phyloP scores from a whole-genome alignment of 2,888 invertebrate genomes.

The Aelia acuminata region DNA sequence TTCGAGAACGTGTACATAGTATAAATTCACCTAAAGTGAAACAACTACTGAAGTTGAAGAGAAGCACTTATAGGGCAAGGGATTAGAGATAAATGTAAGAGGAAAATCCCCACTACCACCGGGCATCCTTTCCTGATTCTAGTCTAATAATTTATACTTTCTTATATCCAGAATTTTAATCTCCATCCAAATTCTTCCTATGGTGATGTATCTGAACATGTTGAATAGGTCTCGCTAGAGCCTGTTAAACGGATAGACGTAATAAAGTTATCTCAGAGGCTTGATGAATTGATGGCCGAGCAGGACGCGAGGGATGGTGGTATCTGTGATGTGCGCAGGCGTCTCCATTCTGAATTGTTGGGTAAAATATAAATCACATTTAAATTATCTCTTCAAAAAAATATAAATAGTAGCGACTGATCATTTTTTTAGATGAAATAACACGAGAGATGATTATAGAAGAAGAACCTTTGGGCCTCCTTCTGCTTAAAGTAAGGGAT shows the following conservation, averaged over 20 bases:
- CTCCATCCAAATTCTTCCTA: no score
- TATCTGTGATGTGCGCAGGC: constrained; percentile 93
- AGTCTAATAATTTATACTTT: no score
- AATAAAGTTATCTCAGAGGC: constrained; percentile 94
- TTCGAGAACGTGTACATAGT: no score
- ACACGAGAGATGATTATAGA: constrained; percentile 96
- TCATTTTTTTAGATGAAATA: constrained; percentile 75
- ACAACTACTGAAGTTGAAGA: no score
- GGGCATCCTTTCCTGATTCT: no score
- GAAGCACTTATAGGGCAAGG: no score
- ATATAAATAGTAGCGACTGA: no score
- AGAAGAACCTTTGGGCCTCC: constrained; percentile 94
- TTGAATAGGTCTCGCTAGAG: constrained; percentile 87
- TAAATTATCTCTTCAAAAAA: not conserved
- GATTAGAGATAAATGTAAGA: no score
- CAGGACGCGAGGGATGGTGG: constrained; percentile 97
- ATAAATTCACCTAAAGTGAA: no score
- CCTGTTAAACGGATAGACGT: constrained; percentile 97
- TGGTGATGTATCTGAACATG: not conserved
- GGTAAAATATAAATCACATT: constrained; percentile 71
- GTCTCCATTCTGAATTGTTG: constrained; percentile 96
- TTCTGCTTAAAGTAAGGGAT: constrained; percentile 91
- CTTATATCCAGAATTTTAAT: no score
- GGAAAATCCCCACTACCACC: no score
- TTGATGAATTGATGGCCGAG: constrained; percentile 91